Evolutionary conservation across 2,888 invertebrate species (phyloP), one percentile per base, ranked within the genome.

Genomic region (Callimorpha dominula): DNA sequence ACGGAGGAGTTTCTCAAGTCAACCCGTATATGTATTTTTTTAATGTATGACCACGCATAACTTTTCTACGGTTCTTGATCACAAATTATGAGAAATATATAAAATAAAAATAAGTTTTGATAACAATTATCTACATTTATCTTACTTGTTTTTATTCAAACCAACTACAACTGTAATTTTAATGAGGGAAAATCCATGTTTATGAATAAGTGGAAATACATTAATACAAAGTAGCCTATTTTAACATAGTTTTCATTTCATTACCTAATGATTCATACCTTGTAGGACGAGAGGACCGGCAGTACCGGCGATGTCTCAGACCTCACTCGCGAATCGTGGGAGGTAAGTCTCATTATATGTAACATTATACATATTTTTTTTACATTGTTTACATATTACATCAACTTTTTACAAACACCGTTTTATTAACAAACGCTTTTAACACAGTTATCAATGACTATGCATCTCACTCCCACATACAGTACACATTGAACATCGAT

Each of bases 251-350:
- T 65, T 66, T 73, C 68, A 71, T 78, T 72, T 74, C 76, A 73
- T 77, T 68, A 68, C 78, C 74, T 75, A 76, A 78, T 71, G 49
- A 68, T 71, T 11, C 68, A 68, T 82, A 87, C 87, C 80, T 90
- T 85, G 66, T 85, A 96, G 94, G 96, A 95, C 81, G 95, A 96
- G 78, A 96, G 97, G 71, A 96, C 96, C 76, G 96, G 96, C 82
- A 97, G 97, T 88, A 96, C 97, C 75, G 97, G 97, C 73, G 98
- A 98, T 90, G 97, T 98, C 57, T 96, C 97, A 14, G 98, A 98
- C 88, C 96, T 98, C 80, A 98, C 98, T 71, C 97, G 98, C 89
- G 98, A 98, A 92, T 98, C 98, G 78, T 99, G 99, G 99, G 98
- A 99, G 98, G 99, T 99, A 95, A 97, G 98, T 96, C 60, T 65